Evolutionary conservation across 2,113 vertebrate genomes (phyloP).

Genomic region (Rafetus swinhoei): DNA sequence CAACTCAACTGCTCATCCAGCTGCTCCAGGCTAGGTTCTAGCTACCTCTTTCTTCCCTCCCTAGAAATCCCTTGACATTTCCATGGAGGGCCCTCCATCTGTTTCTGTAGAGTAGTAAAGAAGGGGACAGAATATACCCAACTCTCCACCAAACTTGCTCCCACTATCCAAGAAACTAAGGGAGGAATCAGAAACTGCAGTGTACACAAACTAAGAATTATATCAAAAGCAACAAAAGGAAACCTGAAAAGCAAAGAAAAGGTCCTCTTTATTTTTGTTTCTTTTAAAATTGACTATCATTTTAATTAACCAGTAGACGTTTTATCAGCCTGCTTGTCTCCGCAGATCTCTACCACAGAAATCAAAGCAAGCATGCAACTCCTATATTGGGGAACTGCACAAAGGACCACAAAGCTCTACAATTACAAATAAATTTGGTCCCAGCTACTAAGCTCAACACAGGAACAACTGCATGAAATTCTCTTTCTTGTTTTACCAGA

Average conservation of each 20-base stretch:
- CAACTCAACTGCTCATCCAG: no score
- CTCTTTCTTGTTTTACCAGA: not conserved
- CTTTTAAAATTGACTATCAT: constrained; percentile 50
- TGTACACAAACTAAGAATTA: not conserved
- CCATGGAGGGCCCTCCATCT: not conserved
- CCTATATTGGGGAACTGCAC: not conserved
- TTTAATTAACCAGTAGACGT: not conserved
- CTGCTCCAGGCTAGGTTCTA: rapidly evolving
- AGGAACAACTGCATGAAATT: not conserved
- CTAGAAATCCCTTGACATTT: not conserved
- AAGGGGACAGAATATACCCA: not conserved
- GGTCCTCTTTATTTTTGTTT: not conserved
- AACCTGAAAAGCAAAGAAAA: not conserved
- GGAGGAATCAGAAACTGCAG: not conserved
- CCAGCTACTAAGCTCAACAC: not conserved
- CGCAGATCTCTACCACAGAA: not conserved
- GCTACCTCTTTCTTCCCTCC: not conserved
- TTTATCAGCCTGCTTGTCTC: not conserved
- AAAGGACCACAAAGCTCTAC: not conserved
- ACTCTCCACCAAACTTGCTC: not conserved
- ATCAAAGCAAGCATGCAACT: not conserved
- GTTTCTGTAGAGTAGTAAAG: rapidly evolving
- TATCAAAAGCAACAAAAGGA: not conserved
- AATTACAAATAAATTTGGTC: not conserved
- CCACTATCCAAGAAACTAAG: not conserved